A percentile compares a stretch with the other conserved stretches of the same genome.
These are phyloP conservation scores for Cephus runcator DNA, from an alignment of 2,888 invertebrate species.

Conservation along the genomic window DNA sequence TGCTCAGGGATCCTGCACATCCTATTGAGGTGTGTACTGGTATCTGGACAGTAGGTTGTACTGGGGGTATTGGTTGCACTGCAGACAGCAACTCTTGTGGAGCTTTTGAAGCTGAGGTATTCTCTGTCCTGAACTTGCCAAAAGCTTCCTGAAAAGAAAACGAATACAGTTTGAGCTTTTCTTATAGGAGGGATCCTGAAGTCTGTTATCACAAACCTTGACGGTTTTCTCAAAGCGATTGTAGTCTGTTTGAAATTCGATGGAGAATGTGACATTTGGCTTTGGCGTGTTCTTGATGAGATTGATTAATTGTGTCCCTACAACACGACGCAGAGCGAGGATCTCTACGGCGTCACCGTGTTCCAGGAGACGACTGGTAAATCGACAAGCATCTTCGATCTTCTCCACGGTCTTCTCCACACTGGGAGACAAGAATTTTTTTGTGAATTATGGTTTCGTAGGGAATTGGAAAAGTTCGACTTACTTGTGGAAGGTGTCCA, in stretches of 20 bases:
- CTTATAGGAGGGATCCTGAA: too few relatives aligned
- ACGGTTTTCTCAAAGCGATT: slow-evolving; percentile 81
- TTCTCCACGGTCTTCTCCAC: slow-evolving; percentile 86
- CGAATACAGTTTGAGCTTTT: too few relatives aligned
- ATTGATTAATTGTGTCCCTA: slow-evolving; percentile 80
- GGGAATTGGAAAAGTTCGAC: slow-evolving; percentile 4
- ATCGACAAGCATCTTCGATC: slow-evolving; percentile 88
- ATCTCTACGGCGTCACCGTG: slow-evolving; percentile 89
- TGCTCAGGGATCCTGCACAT: slow-evolving; percentile 73
- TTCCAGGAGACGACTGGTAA: slow-evolving; percentile 82
- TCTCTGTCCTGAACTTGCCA: slow-evolving; percentile 79
- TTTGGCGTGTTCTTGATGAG: slow-evolving; percentile 86
- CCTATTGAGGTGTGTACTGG: slow-evolving; percentile 68
- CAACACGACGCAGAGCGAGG: slow-evolving; percentile 83
- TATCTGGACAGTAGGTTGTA: slow-evolving; percentile 60
- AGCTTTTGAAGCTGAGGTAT: slow-evolving; percentile 59
- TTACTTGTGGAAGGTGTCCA: slow-evolving; percentile 83
- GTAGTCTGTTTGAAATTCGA: slow-evolving; percentile 85
- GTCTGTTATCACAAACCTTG: slow-evolving; percentile 51
- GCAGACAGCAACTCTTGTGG: slow-evolving; percentile 67
- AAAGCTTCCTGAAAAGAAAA: slow-evolving; percentile 71
- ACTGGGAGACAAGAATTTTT: slow-evolving; percentile 46
- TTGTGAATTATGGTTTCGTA: slow-evolving; percentile 19
- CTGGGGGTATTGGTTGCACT: slow-evolving; percentile 64
- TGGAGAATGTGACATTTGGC: slow-evolving; percentile 80